Evolutionary conservation across 2,113 vertebrate genomes (phyloP).

Genomic region (Scatophagus argus): DNA sequence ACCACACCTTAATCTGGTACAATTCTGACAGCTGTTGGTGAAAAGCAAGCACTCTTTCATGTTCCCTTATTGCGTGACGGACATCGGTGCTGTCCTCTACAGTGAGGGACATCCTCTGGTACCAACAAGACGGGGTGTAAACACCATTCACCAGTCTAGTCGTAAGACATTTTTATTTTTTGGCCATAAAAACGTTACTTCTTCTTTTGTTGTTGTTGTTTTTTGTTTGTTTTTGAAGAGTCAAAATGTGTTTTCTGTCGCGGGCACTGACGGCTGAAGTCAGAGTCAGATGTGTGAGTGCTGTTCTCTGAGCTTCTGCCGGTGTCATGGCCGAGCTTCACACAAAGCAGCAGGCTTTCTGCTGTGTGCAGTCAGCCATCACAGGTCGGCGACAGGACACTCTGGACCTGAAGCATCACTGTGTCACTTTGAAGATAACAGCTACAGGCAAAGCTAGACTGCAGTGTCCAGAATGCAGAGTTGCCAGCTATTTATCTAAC

Average conservation of each 20-base stretch:
- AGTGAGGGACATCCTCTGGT: not conserved
- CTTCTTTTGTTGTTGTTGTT: not conserved
- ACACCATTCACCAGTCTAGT: not conserved
- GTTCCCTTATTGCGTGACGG: not conserved
- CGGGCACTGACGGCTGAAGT: not conserved
- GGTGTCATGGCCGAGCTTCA: conserved; percentile 56
- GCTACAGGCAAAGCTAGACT: conserved; percentile 59
- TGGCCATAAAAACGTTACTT: not conserved
- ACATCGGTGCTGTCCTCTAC: not conserved
- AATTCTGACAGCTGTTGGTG: not conserved
- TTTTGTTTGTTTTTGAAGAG: not conserved
- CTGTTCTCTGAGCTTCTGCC: conserved; percentile 18
- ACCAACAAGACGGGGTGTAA: not conserved
- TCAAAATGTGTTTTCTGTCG: not conserved
- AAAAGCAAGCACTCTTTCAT: not conserved
- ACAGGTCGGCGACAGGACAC: conserved; percentile 55
- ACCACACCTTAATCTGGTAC: not conserved
- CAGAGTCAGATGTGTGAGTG: conserved; percentile 10
- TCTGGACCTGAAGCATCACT: conserved; percentile 57
- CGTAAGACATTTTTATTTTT: not conserved
- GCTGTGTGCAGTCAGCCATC: conserved; percentile 34
- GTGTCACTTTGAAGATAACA: conserved; percentile 79
- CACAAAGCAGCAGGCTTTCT: conserved; percentile 43
- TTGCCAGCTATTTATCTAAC: conserved; percentile 67
- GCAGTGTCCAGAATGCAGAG: conserved; percentile 51